These are phyloP conservation scores for Luscinia megarhynchos DNA, from an alignment of 2,797 vertebrate genomes.

Conservation along the genomic window DNA sequence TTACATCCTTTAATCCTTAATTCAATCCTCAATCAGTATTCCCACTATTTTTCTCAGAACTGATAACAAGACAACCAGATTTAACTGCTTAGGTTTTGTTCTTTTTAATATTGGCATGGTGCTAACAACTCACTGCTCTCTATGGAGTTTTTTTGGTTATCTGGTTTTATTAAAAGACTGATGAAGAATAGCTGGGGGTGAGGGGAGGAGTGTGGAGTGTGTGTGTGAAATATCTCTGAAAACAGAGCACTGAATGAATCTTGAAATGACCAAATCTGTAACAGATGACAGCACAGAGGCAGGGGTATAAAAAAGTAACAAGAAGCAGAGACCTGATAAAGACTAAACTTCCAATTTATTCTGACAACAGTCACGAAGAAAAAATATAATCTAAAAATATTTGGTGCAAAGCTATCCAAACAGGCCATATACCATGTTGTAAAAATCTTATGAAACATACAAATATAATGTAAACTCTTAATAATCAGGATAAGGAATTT, in stretches of 20 bases:
- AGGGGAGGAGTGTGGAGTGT: no score
- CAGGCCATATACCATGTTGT: neutral
- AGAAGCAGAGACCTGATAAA: neutral
- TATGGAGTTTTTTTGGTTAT: neutral
- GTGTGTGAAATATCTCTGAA: neutral
- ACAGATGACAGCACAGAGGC: neutral
- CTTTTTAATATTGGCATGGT: neutral
- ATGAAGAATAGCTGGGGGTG: neutral
- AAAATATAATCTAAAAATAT: neutral
- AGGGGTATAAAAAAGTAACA: neutral
- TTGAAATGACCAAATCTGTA: neutral
- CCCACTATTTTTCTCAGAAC: neutral
- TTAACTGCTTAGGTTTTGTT: neutral
- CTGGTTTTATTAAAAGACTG: neutral
- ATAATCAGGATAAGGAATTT: neutral
- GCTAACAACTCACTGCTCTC: neutral
- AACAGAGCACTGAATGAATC: neutral
- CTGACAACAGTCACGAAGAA: neutral
- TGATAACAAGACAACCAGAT: neutral
- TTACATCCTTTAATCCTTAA: neutral
- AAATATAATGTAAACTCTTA: no score
- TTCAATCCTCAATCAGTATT: neutral
- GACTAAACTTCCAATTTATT: neutral
- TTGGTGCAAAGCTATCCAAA: neutral
- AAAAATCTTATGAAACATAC: neutral